phyloP scores from a whole-genome alignment of 2,113 vertebrate species.

The Mobula birostris region DNA sequence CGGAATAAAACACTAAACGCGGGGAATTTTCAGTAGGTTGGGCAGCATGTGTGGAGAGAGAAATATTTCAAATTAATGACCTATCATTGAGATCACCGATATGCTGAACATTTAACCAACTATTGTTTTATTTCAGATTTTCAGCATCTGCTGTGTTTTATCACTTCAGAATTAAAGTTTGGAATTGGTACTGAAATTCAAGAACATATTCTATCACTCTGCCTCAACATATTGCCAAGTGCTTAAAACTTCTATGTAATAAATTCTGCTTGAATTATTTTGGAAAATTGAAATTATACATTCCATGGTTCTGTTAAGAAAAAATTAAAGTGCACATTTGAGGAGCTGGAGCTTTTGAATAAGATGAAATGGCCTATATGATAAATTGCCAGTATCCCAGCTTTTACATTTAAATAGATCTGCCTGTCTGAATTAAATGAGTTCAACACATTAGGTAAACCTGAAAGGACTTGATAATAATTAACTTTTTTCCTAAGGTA shows the following conservation, averaged over 20 bases:
- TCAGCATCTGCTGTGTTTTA: no score
- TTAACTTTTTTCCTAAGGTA: not conserved
- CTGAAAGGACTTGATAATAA: not conserved
- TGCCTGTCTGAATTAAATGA: not conserved
- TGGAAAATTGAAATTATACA: not conserved
- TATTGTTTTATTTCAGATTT: no score
- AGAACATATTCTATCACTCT: not conserved
- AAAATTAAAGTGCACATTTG: not conserved
- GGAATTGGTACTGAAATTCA: not conserved
- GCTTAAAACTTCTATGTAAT: not conserved
- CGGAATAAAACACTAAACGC: no score
- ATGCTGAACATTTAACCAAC: no score
- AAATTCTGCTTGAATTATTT: conserved; percentile 6
- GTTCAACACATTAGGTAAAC: not conserved
- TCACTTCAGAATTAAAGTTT: not conserved
- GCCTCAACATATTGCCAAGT: not conserved
- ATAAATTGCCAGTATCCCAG: not conserved
- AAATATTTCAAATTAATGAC: no score
- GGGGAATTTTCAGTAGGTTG: no score
- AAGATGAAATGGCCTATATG: not conserved
- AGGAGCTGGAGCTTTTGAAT: not conserved
- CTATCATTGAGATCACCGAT: no score
- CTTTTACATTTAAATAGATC: not conserved
- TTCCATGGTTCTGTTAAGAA: not conserved
- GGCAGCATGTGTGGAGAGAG: no score